Base-by-base conservation (phyloP, 2,888 invertebrate species). In the Tinea trinotella region DNA sequence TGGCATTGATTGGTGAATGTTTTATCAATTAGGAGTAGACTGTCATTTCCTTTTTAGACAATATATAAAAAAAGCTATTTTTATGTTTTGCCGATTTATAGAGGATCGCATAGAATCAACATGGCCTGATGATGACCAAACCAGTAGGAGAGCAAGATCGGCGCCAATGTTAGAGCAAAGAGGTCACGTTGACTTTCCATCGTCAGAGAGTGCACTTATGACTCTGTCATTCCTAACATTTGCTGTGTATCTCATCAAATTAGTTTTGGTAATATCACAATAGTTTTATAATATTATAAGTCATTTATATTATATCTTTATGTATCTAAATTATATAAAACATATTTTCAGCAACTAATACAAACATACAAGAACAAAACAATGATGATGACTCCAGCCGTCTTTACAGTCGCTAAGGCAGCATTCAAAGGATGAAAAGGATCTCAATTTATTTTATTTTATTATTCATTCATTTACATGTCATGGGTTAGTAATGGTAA, bases 181-280 rank as follows among this genome's bases (percentile, higher is more conserved):
- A 7, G 87, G 89, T 1, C 88, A 88, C 60, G 84, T 93, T 62
- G 91, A 92, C 60, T 93, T 94, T 70, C 94, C 94, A 9, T 93
- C 94, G 0, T 87, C 92, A 3, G 94, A 94, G 76, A 91, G 93
- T 48, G 91, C 95, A 0, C 79, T 95, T 53, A 91, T 95, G 89
- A 92, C 93, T 34, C 93, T 95, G 60, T 93, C 93, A 17, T 94
- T 95, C 70, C 84, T 95, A 7, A 94, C 94, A 0, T 94, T 95
- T 72, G 94, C 94, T 0, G 94, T 94, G 4, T 95, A 93, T 67
- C 88, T 95, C 55, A 92, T 95, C 53, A 94, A 94, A 78, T 81
- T 95, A 30, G 92, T 95, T 30, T 84, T 94, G 88, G 94, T 94
- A 87, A 87, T 15, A 3, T 17, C 6, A 30, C 15, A 10, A 15